Conservation (phyloP, 2,113 vertebrate species). For the Chlorodrepanis virens region DNA sequence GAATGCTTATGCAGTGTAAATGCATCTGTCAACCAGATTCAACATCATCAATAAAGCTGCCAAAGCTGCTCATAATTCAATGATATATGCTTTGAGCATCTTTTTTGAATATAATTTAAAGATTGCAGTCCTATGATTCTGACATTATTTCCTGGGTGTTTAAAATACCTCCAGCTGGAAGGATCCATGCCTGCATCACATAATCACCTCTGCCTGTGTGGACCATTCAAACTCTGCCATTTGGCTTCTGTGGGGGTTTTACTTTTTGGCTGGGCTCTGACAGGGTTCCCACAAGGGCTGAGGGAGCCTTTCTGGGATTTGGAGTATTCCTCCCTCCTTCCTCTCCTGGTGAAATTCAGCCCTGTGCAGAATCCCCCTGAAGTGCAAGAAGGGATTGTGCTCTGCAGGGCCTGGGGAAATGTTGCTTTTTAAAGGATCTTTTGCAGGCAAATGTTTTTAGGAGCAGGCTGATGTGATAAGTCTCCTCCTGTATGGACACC, state of each 20-base stretch:
- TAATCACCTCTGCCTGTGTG: neutral
- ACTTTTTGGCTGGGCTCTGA: neutral
- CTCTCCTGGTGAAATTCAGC: neutral
- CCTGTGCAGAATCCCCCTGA: fast-evolving
- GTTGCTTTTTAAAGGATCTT: neutral
- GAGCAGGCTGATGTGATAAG: neutral
- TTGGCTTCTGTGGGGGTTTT: neutral
- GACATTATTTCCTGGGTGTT: slow-evolving; percentile 17
- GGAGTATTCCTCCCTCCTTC: neutral
- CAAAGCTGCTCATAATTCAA: slow-evolving; percentile 72
- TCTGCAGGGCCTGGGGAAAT: neutral
- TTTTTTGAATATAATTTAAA: slow-evolving; percentile 71
- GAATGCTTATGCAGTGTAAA: slow-evolving; percentile 73
- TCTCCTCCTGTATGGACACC: neutral
- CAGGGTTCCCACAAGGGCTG: neutral
- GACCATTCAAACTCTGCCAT: neutral
- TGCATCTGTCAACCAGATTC: slow-evolving; percentile 74
- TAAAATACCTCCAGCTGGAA: slow-evolving; percentile 63
- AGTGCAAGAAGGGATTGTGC: fast-evolving
- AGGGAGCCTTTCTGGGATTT: neutral
- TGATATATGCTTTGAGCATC: slow-evolving; percentile 70
- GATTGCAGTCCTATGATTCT: slow-evolving; percentile 55
- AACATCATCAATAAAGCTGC: slow-evolving; percentile 76
- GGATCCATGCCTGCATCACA: neutral
- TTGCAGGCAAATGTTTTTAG: neutral